phyloP scores from a whole-genome alignment of 2,113 vertebrate genomes.

The Tympanuchus pallidicinctus region DNA sequence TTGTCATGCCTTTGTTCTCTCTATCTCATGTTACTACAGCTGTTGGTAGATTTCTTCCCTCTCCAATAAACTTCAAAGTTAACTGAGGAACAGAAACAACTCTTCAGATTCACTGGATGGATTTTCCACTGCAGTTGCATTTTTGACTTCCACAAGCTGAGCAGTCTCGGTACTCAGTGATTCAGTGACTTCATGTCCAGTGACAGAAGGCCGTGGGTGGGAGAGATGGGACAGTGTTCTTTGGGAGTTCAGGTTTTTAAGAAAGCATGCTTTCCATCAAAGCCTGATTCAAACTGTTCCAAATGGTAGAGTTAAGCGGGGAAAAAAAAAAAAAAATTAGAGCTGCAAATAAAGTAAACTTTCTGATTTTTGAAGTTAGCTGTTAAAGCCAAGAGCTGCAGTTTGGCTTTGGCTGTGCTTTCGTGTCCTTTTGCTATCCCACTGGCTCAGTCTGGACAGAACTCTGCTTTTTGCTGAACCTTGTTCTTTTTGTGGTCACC shows the following conservation, averaged over 20 bases:
- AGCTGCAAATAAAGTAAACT: background rate
- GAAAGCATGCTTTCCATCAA: background rate
- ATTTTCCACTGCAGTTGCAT: background rate
- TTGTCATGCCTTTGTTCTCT: background rate
- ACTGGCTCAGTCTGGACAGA: background rate
- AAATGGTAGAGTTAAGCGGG: background rate
- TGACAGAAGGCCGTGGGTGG: background rate
- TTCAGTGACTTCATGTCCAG: background rate
- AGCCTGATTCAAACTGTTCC: background rate
- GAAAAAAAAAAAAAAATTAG: background rate
- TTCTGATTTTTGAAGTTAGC: background rate
- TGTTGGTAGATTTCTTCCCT: background rate
- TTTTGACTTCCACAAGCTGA: background rate
- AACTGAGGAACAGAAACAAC: background rate
- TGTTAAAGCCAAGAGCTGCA: background rate
- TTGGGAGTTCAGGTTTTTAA: background rate
- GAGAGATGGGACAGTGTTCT: background rate
- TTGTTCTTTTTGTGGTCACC: background rate
- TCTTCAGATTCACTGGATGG: background rate
- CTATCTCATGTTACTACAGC: rapidly evolving
- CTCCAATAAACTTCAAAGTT: background rate
- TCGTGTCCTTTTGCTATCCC: background rate
- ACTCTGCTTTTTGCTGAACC: background rate
- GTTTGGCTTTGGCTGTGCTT: background rate
- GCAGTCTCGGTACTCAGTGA: background rate